These are phyloP conservation scores for Polyommatus iphigenia DNA, from an alignment of 2,888 invertebrate species.

Conservation along the genomic window DNA sequence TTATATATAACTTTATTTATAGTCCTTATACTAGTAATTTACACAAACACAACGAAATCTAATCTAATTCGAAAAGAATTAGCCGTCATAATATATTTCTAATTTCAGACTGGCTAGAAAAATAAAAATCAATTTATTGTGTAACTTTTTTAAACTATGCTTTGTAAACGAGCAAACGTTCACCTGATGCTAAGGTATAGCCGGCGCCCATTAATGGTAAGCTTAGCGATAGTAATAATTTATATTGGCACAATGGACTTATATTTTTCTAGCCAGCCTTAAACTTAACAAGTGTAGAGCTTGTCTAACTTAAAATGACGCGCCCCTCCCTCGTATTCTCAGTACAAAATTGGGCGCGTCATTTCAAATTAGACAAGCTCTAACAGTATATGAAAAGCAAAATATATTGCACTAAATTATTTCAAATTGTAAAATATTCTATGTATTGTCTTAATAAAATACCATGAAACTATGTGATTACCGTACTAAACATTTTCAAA, in stretches of 20 bases:
- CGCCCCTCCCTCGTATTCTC: too few relatives aligned
- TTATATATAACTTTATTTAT: conserved; percentile 75
- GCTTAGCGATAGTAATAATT: neutral
- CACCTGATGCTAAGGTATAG: too few relatives aligned
- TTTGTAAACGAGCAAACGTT: too few relatives aligned
- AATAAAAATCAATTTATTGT: conserved; percentile 3
- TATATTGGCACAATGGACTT: neutral
- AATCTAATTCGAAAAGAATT: conserved; percentile 53
- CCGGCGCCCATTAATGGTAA: too few relatives aligned
- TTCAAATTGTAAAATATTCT: conserved; percentile 28
- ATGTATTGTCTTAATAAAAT: conserved; percentile 35
- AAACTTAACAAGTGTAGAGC: conserved; percentile 35
- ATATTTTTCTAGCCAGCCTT: neutral
- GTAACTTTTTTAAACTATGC: too few relatives aligned
- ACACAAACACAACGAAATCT: conserved; percentile 77
- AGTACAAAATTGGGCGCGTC: too few relatives aligned
- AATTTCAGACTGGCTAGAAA: conserved; percentile 1
- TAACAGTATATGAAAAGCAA: conserved; percentile 31
- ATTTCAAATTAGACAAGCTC: too few relatives aligned
- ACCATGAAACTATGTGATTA: neutral
- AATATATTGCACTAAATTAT: conserved; percentile 32
- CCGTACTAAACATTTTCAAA: neutral
- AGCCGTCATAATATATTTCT: conserved; percentile 33
- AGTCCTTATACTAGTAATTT: conserved; percentile 71
- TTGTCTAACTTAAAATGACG: too few relatives aligned